Percentiles rank a stretch among this genome's conserved stretches.
Evolutionary conservation across 2,888 invertebrate genomes (phyloP).

Genomic region (Hirtodrosophila confusa): DNA sequence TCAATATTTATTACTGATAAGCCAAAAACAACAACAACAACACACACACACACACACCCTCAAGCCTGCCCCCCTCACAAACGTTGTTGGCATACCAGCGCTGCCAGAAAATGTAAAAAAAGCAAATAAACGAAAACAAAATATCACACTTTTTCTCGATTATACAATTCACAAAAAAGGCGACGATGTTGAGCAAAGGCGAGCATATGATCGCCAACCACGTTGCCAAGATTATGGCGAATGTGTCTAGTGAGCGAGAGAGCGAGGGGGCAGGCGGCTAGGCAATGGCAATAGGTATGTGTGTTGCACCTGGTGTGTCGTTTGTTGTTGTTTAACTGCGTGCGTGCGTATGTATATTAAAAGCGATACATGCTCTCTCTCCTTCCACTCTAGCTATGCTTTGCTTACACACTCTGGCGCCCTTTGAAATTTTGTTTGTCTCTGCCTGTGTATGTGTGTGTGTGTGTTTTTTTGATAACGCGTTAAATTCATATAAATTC

Average conservation of each 20-base stretch:
- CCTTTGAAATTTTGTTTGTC: constrained; percentile 22
- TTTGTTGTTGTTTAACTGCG: constrained; percentile 19
- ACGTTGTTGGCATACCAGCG: background rate
- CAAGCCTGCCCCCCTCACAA: background rate
- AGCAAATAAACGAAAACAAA: constrained; percentile 22
- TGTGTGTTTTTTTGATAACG: constrained; percentile 39
- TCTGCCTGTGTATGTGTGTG: constrained; percentile 14
- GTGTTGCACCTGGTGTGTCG: constrained; percentile 57
- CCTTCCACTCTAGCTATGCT: background rate
- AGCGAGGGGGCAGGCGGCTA: background rate
- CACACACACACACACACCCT: background rate
- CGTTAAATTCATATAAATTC: constrained; percentile 31
- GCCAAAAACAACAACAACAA: constrained; percentile 24
- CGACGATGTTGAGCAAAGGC: constrained; percentile 27
- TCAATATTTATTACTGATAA: constrained; percentile 42
- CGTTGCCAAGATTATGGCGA: constrained; percentile 71
- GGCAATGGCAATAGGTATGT: constrained; percentile 17
- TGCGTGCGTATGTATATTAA: constrained; percentile 36
- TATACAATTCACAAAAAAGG: constrained; percentile 62
- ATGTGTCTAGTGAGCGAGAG: constrained; percentile 26
- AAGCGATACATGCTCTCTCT: constrained; percentile 24
- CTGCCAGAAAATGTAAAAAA: constrained; percentile 7
- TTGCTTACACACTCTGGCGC: constrained; percentile 16
- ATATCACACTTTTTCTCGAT: constrained; percentile 51
- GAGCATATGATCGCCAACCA: constrained; percentile 70